Percentiles rank a stretch among this genome's conserved stretches.
These are phyloP conservation scores for Chloroceryle amazona DNA, from an alignment of 2,797 vertebrate genomes.

Conservation along the genomic window DNA sequence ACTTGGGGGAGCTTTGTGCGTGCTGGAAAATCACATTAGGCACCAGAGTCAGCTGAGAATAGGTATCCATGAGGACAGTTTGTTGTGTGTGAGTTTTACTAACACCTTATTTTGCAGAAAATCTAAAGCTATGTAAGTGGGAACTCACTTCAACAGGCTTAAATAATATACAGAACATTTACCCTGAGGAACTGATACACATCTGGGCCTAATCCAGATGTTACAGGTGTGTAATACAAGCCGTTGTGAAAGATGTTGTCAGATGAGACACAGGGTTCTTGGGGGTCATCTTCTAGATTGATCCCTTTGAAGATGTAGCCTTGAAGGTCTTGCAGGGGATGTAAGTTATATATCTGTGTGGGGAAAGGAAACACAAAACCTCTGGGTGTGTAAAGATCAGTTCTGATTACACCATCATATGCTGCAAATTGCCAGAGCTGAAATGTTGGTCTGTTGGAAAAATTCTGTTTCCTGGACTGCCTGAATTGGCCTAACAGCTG, in stretches of 20 bases:
- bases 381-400: neutral
- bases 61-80: neutral
- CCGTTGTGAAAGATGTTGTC: conserved; percentile 80
- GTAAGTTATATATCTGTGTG: conserved; percentile 73
- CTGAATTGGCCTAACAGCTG: neutral
- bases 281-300: conserved; percentile 71
- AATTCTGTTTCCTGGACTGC: neutral
- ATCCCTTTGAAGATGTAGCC: conserved; percentile 71
- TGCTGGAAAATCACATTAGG: neutral
- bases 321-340: conserved; percentile 64
- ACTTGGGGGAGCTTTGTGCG: neutral
- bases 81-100: neutral
- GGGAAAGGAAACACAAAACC: neutral
- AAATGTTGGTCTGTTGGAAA: neutral
- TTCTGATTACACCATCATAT: fast-evolving
- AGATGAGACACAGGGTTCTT: conserved; percentile 74
- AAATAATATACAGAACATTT: conserved; percentile 4
- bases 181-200: conserved; percentile 74
- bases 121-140: neutral
- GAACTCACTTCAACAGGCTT: neutral
- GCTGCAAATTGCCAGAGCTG: neutral
- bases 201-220: conserved; percentile 71
- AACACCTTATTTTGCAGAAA: neutral
- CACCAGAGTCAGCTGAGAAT: neutral
- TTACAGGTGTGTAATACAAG: conserved; percentile 79